Base-by-base conservation (phyloP, 2,113 vertebrate species). In the Lepisosteus osseus region DNA sequence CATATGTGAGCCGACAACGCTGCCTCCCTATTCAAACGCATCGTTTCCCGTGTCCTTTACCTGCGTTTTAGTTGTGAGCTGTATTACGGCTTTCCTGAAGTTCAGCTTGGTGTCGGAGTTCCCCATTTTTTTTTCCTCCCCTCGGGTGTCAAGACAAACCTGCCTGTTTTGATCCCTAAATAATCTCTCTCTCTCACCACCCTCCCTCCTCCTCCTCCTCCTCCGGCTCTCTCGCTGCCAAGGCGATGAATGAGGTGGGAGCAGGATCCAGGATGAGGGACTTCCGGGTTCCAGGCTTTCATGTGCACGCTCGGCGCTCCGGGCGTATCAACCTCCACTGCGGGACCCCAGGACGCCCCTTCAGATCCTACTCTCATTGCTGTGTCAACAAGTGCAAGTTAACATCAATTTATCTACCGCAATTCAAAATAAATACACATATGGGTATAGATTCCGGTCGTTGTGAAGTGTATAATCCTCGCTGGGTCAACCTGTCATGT, bases 1-100 rank as follows among this genome's bases (percentile, higher is more conserved):
- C 51, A 65, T 13, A 29, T 9, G 13, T 55, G 51, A 42, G n/a
- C 14, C 12, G 54, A 9, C 70, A 47, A 56, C 61, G 14, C 7
- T 13, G 43, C 40, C 2, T 9, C 4, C 9, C 6, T 43, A 4
- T 6, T 51, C 0, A 51, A 17, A 47, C 6, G 45, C 12, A 17
- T 59, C 13, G 9, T 82, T 74, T 68, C 47, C 54, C 71, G 77
- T 68, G 69, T 74, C 78, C 79, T 83, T 85, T 86, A 95, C 97
- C 96, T 98, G 97, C 5, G 97, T 98, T 91, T 97, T 98, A 73
- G 97, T 99, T 74, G 97, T 98, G 79, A 99, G 94, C 87, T 99
- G 97, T 81, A 99, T 98, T 78, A 99, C 97, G 47, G 97, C 96
- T 85, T 99, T 99, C 86, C 97, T 94, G 87, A 99, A 99, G 89